Conservation (phyloP, 2,797 vertebrate species). For the Threskiornis aethiopicus region DNA sequence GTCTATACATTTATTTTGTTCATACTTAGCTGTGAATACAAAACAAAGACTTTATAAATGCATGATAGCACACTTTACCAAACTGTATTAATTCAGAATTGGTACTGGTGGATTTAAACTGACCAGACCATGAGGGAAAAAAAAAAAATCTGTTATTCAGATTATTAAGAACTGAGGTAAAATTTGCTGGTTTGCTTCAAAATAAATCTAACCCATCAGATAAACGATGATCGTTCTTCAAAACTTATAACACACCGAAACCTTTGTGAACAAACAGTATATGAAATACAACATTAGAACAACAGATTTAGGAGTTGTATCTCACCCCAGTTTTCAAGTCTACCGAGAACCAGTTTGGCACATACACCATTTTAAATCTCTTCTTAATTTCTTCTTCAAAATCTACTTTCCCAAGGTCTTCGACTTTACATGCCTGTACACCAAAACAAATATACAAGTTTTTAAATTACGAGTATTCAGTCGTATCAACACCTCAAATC, state of each 20-base stretch:
- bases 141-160: background rate
- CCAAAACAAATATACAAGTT: background rate
- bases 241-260: background rate
- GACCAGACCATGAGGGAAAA: background rate
- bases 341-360: slow-evolving; percentile 99
- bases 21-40: background rate
- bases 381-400: slow-evolving; percentile 99
- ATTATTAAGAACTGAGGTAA: background rate
- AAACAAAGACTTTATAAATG: background rate
- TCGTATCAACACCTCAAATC: background rate
- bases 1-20: background rate
- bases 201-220: background rate
- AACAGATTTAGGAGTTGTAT: background rate
- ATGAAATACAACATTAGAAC: background rate
- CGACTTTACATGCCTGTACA: slow-evolving; percentile 94
- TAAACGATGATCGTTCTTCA: background rate
- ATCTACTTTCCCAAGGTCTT: slow-evolving; percentile 97
- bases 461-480: background rate
- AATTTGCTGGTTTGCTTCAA: background rate
- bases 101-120: background rate
- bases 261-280: background rate
- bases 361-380: slow-evolving; percentile 99
- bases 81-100: background rate
- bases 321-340: slow-evolving; percentile 99
- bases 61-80: background rate